Conservation (phyloP, 2,113 vertebrate species). For the Coryphaenoides rupestris region DNA sequence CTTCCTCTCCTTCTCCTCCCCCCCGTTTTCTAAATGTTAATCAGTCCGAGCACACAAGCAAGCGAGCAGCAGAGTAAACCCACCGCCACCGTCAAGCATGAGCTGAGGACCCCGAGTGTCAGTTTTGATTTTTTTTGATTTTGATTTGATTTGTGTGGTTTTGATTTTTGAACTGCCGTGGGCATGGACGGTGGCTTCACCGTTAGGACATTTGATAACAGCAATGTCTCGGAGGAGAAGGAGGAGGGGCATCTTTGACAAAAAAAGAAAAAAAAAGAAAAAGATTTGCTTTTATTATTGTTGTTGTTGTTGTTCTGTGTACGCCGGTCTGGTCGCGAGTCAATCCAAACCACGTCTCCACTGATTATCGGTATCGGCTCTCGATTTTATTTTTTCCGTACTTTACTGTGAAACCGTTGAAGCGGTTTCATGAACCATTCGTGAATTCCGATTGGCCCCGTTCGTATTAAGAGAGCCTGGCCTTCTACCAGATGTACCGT, state of each 20-base stretch:
- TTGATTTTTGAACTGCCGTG: conserved; percentile 42
- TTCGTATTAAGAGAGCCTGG: conserved; percentile 14
- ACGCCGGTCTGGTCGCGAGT: conserved; percentile 14
- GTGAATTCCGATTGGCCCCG: conserved; percentile 37
- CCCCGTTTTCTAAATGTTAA: conserved; percentile 26
- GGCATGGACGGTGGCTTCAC: conserved; percentile 53
- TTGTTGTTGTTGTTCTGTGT: too few relatives aligned
- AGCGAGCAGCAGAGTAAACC: background rate
- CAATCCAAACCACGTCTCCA: conserved; percentile 20
- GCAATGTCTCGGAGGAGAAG: conserved; percentile 65
- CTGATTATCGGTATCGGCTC: conserved; percentile 33
- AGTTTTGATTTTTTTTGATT: too few relatives aligned
- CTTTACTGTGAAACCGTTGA: conserved; percentile 35
- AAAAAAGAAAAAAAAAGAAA: conserved; percentile 11
- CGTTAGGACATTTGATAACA: conserved; percentile 31
- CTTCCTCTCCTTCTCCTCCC: too few relatives aligned
- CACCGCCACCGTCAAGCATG: conserved; percentile 56
- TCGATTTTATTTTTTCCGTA: conserved; percentile 27
- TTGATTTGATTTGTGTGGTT: too few relatives aligned
- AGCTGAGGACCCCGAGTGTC: conserved; percentile 39
- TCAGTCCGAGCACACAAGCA: conserved; percentile 23
- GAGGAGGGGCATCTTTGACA: conserved; percentile 3
- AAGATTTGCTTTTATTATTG: too few relatives aligned
- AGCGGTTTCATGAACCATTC: conserved; percentile 9
- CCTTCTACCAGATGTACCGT: conserved; percentile 3